A percentile compares a stretch with the other conserved stretches of the same genome.
Evolutionary conservation across 2,797 vertebrate species (phyloP).

Genomic region (Enteromius mattozi): DNA sequence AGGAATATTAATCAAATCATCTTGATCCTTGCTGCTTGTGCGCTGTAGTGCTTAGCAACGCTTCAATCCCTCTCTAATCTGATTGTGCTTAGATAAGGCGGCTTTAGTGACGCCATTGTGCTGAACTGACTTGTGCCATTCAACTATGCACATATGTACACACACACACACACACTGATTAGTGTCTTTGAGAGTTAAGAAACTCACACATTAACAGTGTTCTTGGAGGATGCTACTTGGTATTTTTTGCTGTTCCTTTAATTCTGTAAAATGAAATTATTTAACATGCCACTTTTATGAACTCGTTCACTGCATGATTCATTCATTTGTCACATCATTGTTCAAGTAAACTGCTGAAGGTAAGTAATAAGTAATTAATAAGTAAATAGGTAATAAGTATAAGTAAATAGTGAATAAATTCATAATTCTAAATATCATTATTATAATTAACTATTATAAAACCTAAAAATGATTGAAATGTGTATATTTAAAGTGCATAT

Average conservation of each 20-base stretch:
- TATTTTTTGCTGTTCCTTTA: neutral
- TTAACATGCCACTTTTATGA: neutral
- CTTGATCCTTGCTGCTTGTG: conserved; percentile 74
- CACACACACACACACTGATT: conserved; percentile 31
- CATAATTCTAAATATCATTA: neutral
- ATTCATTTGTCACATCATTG: neutral
- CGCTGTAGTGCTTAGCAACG: conserved; percentile 77
- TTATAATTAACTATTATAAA: neutral
- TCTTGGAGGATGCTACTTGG: neutral
- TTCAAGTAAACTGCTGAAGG: neutral
- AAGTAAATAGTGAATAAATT: neutral
- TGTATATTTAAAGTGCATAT: neutral
- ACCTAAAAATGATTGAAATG: neutral
- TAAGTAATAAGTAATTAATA: neutral
- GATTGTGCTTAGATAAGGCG: conserved; percentile 81
- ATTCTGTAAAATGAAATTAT: neutral
- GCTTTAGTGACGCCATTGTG: conserved; percentile 79
- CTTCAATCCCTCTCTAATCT: conserved; percentile 83
- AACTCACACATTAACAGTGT: conserved; percentile 17
- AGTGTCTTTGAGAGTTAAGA: conserved; percentile 22
- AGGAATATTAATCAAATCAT: conserved; percentile 85
- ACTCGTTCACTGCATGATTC: neutral
- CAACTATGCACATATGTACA: conserved; percentile 51
- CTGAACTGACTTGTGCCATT: conserved; percentile 74
- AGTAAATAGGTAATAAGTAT: too few species aligned